A percentile compares a stretch with the other conserved stretches of the same genome.
phyloP scores from a whole-genome alignment of 2,888 invertebrate genomes.

The Microplitis deprimator region DNA sequence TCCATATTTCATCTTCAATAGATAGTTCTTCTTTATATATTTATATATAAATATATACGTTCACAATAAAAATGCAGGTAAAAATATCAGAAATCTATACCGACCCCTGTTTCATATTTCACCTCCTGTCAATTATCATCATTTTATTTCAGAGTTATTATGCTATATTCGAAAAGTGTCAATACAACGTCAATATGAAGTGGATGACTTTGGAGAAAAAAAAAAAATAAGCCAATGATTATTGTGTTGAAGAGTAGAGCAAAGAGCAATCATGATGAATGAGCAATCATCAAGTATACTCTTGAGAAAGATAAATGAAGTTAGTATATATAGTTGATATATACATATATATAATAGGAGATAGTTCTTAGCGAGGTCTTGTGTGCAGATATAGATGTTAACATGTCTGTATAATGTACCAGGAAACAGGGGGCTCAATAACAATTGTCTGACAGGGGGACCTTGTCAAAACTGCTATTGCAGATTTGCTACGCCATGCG shows the following conservation, averaged over 20 bases:
- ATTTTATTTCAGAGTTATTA: background rate
- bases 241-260: background rate
- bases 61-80: background rate
- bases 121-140: background rate
- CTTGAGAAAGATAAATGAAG: conserved; percentile 61
- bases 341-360: background rate
- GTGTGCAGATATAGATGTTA: conserved; percentile 42
- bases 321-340: conserved; percentile 45
- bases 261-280: conserved; percentile 25
- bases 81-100: background rate
- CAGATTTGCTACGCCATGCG: conserved; percentile 65
- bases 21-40: no score
- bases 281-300: conserved; percentile 55
- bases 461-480: conserved; percentile 67
- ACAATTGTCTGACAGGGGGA: conserved; percentile 57
- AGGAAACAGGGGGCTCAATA: conserved; percentile 42
- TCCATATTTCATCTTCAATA: no score
- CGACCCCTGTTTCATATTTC: background rate
- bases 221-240: conserved; percentile 7
- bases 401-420: background rate
- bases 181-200: background rate
- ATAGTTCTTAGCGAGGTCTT: conserved; percentile 34
- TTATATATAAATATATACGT: no score
- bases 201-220: background rate
- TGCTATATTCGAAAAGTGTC: background rate